Evolutionary conservation across 2,888 invertebrate species (phyloP).

Genomic region (Eugnorisma glareosa): DNA sequence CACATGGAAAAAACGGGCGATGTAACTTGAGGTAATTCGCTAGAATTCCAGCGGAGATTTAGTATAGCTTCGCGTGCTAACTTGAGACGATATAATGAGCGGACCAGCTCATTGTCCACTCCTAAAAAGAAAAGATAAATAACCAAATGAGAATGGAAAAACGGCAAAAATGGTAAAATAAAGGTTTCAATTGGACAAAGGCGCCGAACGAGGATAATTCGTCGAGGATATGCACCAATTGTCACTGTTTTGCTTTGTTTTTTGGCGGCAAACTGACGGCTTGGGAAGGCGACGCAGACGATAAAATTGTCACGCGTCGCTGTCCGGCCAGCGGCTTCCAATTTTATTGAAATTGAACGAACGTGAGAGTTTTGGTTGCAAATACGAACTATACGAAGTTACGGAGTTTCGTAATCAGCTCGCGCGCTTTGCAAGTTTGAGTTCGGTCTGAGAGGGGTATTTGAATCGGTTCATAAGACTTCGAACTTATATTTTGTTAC

Average conservation of each 20-base stretch:
- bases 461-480: slow-evolving; percentile 18
- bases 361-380: slow-evolving; percentile 60
- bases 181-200: slow-evolving; percentile 90
- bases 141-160: slow-evolving; percentile 90
- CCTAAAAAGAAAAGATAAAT: slow-evolving; percentile 89
- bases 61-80: slow-evolving; percentile 87
- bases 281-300: slow-evolving; percentile 70
- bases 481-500: neutral
- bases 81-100: slow-evolving; percentile 88
- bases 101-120: slow-evolving; percentile 78
- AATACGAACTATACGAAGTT: slow-evolving; percentile 47
- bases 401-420: slow-evolving; percentile 50
- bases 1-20: slow-evolving; percentile 86
- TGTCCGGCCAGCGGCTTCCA: slow-evolving; percentile 55
- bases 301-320: slow-evolving; percentile 84
- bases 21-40: slow-evolving; percentile 88
- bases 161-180: slow-evolving; percentile 89
- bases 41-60: slow-evolving; percentile 90
- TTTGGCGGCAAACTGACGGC: slow-evolving; percentile 80
- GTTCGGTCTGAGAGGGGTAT: slow-evolving; percentile 18
- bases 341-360: slow-evolving; percentile 68
- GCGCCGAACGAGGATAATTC: slow-evolving; percentile 90
- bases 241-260: slow-evolving; percentile 88
- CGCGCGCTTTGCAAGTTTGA: slow-evolving; percentile 18
- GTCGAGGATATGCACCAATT: slow-evolving; percentile 90